A percentile compares a stretch with the other conserved stretches of the same genome.
Evolutionary conservation across 2,888 invertebrate species (phyloP).

Genomic region (Sphecodes monilicornis): DNA sequence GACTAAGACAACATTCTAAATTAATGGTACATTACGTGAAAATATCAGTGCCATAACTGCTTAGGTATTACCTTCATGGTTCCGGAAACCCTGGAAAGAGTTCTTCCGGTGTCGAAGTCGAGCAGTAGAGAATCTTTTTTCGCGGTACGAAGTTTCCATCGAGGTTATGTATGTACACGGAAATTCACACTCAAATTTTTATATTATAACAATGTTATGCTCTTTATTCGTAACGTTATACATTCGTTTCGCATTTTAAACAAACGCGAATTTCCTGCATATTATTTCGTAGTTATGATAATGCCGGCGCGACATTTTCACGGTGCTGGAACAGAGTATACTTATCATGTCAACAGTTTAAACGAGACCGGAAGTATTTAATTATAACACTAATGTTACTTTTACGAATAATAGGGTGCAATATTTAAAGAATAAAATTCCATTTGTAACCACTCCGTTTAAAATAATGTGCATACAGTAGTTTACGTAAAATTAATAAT

Average conservation of each 20-base stretch:
- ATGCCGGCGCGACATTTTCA: constrained; percentile 24
- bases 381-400: neutral
- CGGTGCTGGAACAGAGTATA: neutral
- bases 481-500: no score
- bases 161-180: neutral
- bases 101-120: neutral
- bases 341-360: neutral
- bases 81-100: neutral
- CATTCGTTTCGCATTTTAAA: neutral
- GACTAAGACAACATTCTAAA: neutral
- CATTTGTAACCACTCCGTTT: neutral
- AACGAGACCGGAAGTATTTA: neutral
- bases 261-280: neutral
- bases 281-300: constrained; percentile 39
- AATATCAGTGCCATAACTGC: neutral
- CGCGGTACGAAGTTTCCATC: neutral
- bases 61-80: neutral
- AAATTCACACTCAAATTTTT: neutral
- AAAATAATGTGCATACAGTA: no score
- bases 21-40: neutral
- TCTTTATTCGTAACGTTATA: neutral
- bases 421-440: neutral
- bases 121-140: neutral
- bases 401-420: neutral
- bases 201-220: neutral